Evolutionary conservation across 2,888 invertebrate species (phyloP), one percentile per base, ranked within the genome.

Genomic region (Drosophila longiperda): DNA sequence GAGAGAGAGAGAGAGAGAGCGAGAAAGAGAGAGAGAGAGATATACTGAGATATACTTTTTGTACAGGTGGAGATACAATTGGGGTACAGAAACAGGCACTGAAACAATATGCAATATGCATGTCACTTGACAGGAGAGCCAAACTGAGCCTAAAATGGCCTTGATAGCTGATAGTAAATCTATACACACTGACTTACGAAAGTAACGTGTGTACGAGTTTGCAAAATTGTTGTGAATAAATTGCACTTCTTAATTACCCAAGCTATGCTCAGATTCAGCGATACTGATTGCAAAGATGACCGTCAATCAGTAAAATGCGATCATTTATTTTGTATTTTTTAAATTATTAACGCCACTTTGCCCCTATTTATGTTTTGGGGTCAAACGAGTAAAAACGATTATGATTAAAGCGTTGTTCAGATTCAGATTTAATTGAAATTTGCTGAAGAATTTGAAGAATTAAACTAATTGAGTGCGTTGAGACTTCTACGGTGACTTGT

Each of bases 391-490:
- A 50, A 68, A 73, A 58, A 61, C 65, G 67, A 75, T 85, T 73
- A 70, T 55, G 55, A 55, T 66, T 80, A 68, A 52, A 69, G 59
- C 59, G 45, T 48, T 73, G 60, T 54, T 72, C 48, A 73, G 69
- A 87, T 82, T 73, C 50, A 72, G 62, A 87, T 82, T 84, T 79
- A 84, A 84, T 82, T 84, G 63, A 67, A 67, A 64, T 52, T 68
- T 62, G 34, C 71, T 66, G 75, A 49, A 26, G 26, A 20, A 50
- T 38, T 49, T 57, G 11, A 58, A 20, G n/a, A 59, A 55, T 26
- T 71, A 60, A 48, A 48, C 34, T 29, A 52, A 66, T 66, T 71
- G 57, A 49, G 32, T 59, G 45, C 20, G 17, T 15, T 32, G 20
- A 6, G 26, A n/a, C 12, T 26, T 8, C 32, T 32, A 12, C 8